A percentile compares a stretch with the other conserved stretches of the same genome.
Conservation (phyloP, 2,888 invertebrate species). For the Stramonita haemastoma region DNA sequence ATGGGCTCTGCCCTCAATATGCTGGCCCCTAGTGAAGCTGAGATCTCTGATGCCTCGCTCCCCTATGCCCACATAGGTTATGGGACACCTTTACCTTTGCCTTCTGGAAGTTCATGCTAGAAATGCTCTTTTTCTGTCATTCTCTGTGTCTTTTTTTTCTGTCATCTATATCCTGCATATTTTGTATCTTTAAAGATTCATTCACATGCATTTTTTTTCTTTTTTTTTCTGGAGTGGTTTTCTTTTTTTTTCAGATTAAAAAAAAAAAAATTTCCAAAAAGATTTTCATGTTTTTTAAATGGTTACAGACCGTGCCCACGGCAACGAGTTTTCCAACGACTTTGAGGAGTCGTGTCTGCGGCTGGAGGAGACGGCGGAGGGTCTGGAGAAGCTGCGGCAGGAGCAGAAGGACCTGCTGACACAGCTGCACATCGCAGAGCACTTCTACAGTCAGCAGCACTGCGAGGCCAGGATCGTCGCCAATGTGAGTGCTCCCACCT, state of each 20-base stretch:
- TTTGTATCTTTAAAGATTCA: background rate
- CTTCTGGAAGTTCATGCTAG: too few species aligned
- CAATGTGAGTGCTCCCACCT: conserved; percentile 85
- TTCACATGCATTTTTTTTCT: background rate
- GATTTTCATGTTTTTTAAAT: background rate
- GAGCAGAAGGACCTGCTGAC: conserved; percentile 88
- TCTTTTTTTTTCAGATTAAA: background rate
- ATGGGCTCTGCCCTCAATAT: too few species aligned
- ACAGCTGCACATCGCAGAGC: conserved; percentile 86
- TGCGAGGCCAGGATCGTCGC: conserved; percentile 97
- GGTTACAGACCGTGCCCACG: conserved; percentile 87
- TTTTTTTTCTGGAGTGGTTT: background rate
- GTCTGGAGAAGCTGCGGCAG: conserved; percentile 88
- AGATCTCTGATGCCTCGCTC: too few species aligned
- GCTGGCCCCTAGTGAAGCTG: too few species aligned
- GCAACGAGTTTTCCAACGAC: conserved; percentile 92
- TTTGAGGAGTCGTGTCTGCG: conserved; percentile 88
- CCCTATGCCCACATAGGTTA: too few species aligned
- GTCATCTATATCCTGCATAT: too few species aligned
- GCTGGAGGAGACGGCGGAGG: conserved; percentile 86
- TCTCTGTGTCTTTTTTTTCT: too few species aligned
- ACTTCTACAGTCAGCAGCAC: conserved; percentile 92
- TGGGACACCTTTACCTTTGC: too few species aligned
- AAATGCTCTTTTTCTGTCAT: too few species aligned
- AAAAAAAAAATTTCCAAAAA: background rate